A percentile compares a stretch with the other conserved stretches of the same genome.
Conservation (phyloP, 2,113 vertebrate genomes). For the Sturnus vulgaris region DNA sequence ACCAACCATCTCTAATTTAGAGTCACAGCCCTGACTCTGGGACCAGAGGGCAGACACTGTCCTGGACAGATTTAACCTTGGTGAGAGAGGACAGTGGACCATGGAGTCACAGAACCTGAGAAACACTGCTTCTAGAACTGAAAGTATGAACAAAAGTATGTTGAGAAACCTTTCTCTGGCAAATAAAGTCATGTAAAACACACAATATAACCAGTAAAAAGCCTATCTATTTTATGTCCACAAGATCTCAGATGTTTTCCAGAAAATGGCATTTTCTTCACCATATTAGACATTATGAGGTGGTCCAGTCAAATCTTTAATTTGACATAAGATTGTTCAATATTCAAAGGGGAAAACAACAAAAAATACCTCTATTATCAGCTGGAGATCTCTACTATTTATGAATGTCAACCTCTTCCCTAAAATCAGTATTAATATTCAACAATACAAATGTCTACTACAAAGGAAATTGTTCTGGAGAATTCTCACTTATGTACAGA, state of each 20-base stretch:
- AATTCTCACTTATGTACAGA: neutral
- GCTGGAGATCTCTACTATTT: neutral
- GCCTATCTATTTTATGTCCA: neutral
- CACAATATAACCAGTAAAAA: neutral
- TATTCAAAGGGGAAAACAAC: neutral
- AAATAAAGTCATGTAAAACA: neutral
- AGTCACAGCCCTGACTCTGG: neutral
- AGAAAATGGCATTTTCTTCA: neutral
- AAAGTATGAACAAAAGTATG: neutral
- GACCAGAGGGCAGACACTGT: neutral
- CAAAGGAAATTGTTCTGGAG: neutral
- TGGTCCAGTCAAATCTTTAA: neutral
- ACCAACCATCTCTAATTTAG: neutral
- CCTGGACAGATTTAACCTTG: neutral
- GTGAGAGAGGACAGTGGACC: neutral
- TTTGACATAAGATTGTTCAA: neutral
- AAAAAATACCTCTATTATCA: neutral
- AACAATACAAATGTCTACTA: neutral
- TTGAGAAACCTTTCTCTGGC: neutral
- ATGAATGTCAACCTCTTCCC: neutral
- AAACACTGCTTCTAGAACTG: neutral
- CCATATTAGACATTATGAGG: neutral
- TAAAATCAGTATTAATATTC: neutral
- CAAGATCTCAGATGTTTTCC: neutral
- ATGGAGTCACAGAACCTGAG: neutral